Evolutionary conservation across 1,140 invertebrate genomes (phyloP).

Genomic region (Drosophila pseudoobscura): DNA sequence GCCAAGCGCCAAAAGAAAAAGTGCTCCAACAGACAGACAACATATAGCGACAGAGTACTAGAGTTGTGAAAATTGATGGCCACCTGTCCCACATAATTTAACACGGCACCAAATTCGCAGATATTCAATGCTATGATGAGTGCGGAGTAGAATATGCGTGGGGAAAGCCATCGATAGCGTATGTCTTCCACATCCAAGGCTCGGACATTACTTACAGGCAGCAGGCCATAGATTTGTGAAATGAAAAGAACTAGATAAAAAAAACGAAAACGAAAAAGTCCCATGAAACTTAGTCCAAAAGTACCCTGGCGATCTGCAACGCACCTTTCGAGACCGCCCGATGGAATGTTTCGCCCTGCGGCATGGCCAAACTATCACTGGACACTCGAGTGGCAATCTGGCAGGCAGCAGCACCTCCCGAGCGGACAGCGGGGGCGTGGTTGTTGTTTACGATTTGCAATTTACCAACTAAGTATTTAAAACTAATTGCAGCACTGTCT

Average conservation of each 20-base stretch:
- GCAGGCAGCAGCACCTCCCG: conserved; percentile 3
- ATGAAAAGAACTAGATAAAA: conserved; percentile 65
- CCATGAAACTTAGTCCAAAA: background rate
- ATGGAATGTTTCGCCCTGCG: conserved; percentile 67
- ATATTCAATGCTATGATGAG: conserved; percentile 55
- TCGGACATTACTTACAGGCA: conserved; percentile 64
- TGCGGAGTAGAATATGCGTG: conserved; percentile 50
- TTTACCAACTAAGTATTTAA: conserved; percentile 58
- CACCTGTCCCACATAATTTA: conserved; percentile 48
- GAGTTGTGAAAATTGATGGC: conserved; percentile 70
- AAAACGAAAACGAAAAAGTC: background rate
- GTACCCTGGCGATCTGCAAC: background rate
- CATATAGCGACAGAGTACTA: conserved; percentile 64
- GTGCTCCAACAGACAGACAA: conserved; percentile 74
- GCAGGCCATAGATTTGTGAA: conserved; percentile 66
- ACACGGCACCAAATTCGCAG: conserved; percentile 60
- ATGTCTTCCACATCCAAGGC: conserved; percentile 45
- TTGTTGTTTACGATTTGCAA: conserved; percentile 37
- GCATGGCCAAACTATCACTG: conserved; percentile 57
- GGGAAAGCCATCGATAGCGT: conserved; percentile 57
- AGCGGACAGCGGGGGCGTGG: conserved; percentile 39
- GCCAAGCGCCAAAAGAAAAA: conserved; percentile 76
- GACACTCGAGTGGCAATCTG: conserved; percentile 2
- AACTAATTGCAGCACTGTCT: conserved; percentile 60
- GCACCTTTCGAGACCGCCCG: conserved; percentile 65